Percentiles rank a stretch among this genome's conserved stretches.
Conservation (phyloP, 2,888 invertebrate species). For the Monochamus alternatus region DNA sequence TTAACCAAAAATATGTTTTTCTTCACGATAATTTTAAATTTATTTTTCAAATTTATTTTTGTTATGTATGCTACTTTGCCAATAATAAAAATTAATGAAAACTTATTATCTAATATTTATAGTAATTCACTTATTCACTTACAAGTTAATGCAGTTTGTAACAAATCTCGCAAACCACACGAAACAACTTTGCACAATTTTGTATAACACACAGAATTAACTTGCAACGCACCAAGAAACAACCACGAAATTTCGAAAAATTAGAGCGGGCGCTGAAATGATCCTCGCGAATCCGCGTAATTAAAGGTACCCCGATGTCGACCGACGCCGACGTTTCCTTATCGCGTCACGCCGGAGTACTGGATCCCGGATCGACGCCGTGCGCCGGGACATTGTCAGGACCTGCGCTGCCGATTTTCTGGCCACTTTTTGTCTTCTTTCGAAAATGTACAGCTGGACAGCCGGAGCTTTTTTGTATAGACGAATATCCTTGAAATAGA, state of each 20-base stretch:
- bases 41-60: no score
- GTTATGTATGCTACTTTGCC: no score
- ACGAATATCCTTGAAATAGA: no score
- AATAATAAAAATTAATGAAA: no score
- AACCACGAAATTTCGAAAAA: constrained; percentile 12
- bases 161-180: constrained; percentile 2
- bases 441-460: background rate
- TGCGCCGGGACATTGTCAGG: constrained; percentile 74
- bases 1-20: no score
- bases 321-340: constrained; percentile 37
- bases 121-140: background rate
- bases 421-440: constrained; percentile 68
- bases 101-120: background rate
- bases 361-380: constrained; percentile 74
- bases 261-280: background rate
- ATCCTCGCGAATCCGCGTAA: constrained; percentile 28
- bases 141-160: background rate
- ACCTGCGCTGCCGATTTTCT: constrained; percentile 70
- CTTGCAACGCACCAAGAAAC: background rate
- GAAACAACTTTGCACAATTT: background rate
- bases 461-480: background rate
- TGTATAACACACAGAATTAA: constrained; percentile 17
- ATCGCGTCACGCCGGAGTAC: constrained; percentile 69
- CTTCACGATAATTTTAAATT: no score
- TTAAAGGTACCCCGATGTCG: constrained; percentile 18